phyloP scores from a whole-genome alignment of 2,113 vertebrate genomes.

The Lonchura striata region DNA sequence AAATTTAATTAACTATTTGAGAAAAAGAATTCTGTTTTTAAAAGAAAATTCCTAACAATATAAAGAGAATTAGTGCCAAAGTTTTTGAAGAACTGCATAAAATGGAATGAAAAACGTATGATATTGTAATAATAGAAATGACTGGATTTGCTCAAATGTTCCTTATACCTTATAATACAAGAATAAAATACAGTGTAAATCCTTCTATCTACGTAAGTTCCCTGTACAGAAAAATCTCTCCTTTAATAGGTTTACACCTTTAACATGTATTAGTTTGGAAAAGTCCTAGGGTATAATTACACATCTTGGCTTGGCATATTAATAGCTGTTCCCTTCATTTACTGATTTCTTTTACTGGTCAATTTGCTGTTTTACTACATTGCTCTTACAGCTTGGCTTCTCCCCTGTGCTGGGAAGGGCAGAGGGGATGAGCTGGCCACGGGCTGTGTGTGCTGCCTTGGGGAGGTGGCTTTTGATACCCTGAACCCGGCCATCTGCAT shows the following conservation, averaged over 20 bases:
- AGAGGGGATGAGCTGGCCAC: neutral
- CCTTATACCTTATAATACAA: constrained; percentile 57
- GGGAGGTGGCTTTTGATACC: neutral
- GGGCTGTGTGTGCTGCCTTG: neutral
- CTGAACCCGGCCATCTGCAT: neutral
- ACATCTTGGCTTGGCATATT: constrained; percentile 61
- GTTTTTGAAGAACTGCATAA: constrained; percentile 47
- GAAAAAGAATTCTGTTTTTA: constrained; percentile 50
- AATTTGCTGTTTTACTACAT: constrained; percentile 53
- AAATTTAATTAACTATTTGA: constrained; percentile 69
- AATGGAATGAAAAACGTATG: constrained; percentile 45
- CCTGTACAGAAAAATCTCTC: constrained; percentile 55
- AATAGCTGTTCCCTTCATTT: constrained; percentile 68
- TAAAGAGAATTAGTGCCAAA: constrained; percentile 61
- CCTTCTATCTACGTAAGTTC: constrained; percentile 65
- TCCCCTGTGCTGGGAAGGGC: neutral
- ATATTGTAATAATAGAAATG: constrained; percentile 59
- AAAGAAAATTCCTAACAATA: constrained; percentile 60
- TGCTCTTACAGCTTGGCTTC: constrained; percentile 4
- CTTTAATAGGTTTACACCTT: constrained; percentile 71
- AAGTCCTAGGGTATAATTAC: constrained; percentile 65
- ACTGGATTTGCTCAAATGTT: constrained; percentile 61
- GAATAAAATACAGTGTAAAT: constrained; percentile 66
- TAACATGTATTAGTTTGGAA: constrained; percentile 64
- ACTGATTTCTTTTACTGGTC: constrained; percentile 67